Conservation (phyloP, 1,140 invertebrate species). For the Eufriesea mexicana region DNA sequence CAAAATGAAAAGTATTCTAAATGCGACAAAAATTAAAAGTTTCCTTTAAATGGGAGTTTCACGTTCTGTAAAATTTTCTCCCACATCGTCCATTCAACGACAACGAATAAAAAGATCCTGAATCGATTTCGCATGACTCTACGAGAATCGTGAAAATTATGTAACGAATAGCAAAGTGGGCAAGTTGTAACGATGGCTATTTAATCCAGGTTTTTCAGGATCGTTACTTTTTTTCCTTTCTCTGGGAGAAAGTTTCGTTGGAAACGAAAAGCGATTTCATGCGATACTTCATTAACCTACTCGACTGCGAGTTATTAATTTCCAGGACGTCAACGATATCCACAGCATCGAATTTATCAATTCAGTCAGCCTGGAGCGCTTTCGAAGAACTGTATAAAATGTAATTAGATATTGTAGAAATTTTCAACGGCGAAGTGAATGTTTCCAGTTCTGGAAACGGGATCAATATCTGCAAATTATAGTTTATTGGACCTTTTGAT, state of each 20-base stretch:
- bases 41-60: no score
- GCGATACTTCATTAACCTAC: background rate
- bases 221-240: background rate
- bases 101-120: no score
- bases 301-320: conserved; percentile 1
- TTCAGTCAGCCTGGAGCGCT: background rate
- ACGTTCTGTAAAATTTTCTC: no score
- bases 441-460: no score
- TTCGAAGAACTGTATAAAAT: background rate
- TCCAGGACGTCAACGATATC: background rate
- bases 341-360: background rate
- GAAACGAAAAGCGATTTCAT: background rate
- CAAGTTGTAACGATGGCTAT: background rate
- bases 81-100: no score
- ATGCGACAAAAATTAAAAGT: no score
- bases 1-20: no score
- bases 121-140: background rate
- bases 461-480: no score
- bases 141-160: background rate
- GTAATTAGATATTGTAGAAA: background rate
- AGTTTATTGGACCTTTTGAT: no score
- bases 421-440: no score
- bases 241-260: background rate
- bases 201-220: background rate
- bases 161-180: background rate